Base-by-base conservation (phyloP, 1,140 invertebrate genomes). In the Lepidotrigona ventralis region DNA sequence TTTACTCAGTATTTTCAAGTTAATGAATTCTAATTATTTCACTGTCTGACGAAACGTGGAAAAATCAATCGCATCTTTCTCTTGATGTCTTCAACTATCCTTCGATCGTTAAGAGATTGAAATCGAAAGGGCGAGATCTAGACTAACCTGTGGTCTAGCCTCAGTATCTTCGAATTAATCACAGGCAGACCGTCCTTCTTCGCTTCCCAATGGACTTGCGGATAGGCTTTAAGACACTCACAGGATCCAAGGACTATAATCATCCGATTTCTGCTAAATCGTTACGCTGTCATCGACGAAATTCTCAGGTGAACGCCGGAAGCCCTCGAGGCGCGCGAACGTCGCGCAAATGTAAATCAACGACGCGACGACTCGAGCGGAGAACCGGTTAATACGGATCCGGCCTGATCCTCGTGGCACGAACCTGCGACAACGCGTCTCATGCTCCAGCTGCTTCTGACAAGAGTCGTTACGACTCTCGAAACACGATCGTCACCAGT, bases 361-460 rank as follows among this genome's bases (percentile, higher is more conserved):
- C 39, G 60, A 66, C 71, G 46, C 39, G 60, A 66, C 71, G 46
- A n/a, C 17, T n/a, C 60, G n/a, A 54, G n/a, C 29, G 63, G 51
- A 33, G 70, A 80, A 80, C 19, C 63, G 58, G 72, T 75, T 81
- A 81, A 81, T 81, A 74, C 39, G 74, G 51, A 81, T 81, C 75
- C 79, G 23, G 29, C 26, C 63, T 51, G 51, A 72, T 23, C 6
- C 69, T 26, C 23, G 58, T 56, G 26, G 51, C 15, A 11, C 2
- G 33, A 51, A 5, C 2, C 64, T n/a, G 21, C 46, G 51, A 63
- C 54, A 54, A 26, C 33, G 56, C 69, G 69, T 81, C 53, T 74
- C 71, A 51, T 29, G 29, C 71, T 21, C 23, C 71, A 26, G 51
- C 60, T 66, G 79, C 15, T 60, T 75, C 14, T 53, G 78, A 71